A percentile compares a stretch with the other conserved stretches of the same genome.
Conservation (phyloP, 2,888 invertebrate species). For the Zhengitettix transpicula region DNA sequence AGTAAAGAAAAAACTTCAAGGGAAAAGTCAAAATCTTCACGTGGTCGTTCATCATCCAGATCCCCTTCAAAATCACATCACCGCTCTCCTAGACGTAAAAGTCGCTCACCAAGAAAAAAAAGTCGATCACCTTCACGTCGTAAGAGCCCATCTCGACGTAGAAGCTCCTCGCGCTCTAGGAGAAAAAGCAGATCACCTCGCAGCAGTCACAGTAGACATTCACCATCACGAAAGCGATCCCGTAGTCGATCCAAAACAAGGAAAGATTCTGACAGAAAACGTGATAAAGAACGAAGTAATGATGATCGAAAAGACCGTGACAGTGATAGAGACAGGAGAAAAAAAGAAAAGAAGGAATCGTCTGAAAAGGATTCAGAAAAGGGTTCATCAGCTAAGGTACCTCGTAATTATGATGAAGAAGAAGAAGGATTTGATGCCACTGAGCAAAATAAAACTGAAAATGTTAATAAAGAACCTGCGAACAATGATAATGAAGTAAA, state of each 20-base stretch:
- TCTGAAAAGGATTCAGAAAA: conserved; percentile 11
- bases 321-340: conserved; percentile 8
- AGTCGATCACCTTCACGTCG: conserved; percentile 29
- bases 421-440: conserved; percentile 30
- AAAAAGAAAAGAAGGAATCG: conserved; percentile 12
- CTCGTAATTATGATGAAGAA: conserved; percentile 36
- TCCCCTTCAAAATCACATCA: conserved; percentile 12
- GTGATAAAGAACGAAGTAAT: conserved; percentile 11
- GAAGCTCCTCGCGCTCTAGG: conserved; percentile 15
- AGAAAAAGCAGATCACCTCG: conserved; percentile 16
- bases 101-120: conserved; percentile 16
- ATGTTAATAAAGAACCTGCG: neutral
- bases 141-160: conserved; percentile 21
- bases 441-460: neutral
- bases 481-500: conserved; percentile 4
- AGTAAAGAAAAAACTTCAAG: conserved; percentile 8
- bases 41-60: conserved; percentile 10
- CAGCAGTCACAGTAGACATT: conserved; percentile 7
- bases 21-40: conserved; percentile 10
- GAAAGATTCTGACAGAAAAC: conserved; percentile 9
- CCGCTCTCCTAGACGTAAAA: conserved; percentile 9
- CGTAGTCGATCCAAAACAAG: conserved; percentile 8
- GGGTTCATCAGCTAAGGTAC: conserved; percentile 16
- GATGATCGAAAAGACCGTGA: conserved; percentile 7
- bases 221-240: conserved; percentile 8